Evolutionary conservation across 2,797 vertebrate species (phyloP), one percentile per base, ranked within the genome.

Genomic region (Eleutherodactylus coqui): DNA sequence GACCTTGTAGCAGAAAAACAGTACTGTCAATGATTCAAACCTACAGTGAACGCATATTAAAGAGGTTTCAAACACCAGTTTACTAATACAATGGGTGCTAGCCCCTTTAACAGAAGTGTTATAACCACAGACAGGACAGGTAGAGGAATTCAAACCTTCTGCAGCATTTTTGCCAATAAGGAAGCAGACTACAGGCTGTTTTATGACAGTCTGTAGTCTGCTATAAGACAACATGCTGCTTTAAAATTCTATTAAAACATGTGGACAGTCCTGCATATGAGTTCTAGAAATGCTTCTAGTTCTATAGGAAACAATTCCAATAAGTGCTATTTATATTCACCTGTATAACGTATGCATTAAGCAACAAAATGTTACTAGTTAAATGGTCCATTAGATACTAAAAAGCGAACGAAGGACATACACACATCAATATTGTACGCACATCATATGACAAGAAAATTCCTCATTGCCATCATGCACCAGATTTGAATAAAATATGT

Each of bases 401-500:
- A 45, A 13, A 13, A 27, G 7, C 36, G n/a, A 19, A n/a, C 16
- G 41, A 73, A 45, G 41, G 70, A 27, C 41, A 45, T n/a, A 16
- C 29, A 45, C 41, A 16, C 29, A 72, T 73, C 24, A n/a, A 73
- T 73, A 45, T 27, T 45, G 70, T 27, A 45, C 13, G 5, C 24
- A 27, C 21, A 73, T 24, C 6, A n/a, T 43, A 34, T 72, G 38
- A 72, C 34, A n/a, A 41, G 67, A 24, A 45, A 45, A 27, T 73
- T 73, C n/a, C n/a, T 73, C 38, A 73, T 45, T 73, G 70, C 38
- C 70, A 73, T 45, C n/a, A 45, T 73, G 70, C n/a, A 73, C 70
- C 41, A 73, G 17, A 7, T 73, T 73, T 45, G 11, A 45, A 43
- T 43, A 45, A 73, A 45, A 47, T 64, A 80, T 49, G 60, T 19